These are phyloP conservation scores for Tricholauxania praeusta DNA, from an alignment of 2,888 invertebrate species.

Conservation along the genomic window DNA sequence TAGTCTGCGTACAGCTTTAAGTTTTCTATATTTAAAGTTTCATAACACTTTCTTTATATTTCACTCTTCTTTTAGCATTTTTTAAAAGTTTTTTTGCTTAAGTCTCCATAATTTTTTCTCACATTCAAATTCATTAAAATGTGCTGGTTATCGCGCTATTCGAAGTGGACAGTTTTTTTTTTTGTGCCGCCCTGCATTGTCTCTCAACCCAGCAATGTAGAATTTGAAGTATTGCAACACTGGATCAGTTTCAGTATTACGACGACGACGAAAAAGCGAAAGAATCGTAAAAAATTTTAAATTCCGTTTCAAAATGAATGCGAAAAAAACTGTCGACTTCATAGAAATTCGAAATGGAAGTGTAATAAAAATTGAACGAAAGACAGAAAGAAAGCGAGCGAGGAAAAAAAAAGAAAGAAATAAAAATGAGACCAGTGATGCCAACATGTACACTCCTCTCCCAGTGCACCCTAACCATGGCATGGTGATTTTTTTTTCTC, in stretches of 20 bases:
- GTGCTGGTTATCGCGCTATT: slow-evolving; percentile 16
- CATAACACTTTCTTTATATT: too few relatives aligned
- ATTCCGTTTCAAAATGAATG: slow-evolving; percentile 8
- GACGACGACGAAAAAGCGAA: too few relatives aligned
- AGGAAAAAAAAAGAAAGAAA: background rate
- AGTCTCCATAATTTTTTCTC: background rate
- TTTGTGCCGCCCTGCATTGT: background rate
- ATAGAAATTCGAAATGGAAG: slow-evolving; percentile 34
- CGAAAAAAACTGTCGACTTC: slow-evolving; percentile 19
- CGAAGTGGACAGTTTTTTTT: background rate
- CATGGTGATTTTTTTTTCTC: background rate
- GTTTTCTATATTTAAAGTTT: too few relatives aligned
- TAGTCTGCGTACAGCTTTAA: too few relatives aligned
- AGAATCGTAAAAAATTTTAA: slow-evolving; percentile 5
- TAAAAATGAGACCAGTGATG: slow-evolving; percentile 14
- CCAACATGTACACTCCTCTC: slow-evolving; percentile 5
- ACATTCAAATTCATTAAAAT: slow-evolving; percentile 23
- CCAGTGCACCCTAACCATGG: background rate
- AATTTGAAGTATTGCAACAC: slow-evolving; percentile 7
- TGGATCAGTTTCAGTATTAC: background rate
- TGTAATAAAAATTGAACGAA: slow-evolving; percentile 35
- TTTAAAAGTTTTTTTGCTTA: background rate
- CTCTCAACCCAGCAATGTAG: background rate
- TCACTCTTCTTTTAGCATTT: too few relatives aligned
- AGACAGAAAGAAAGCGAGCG: background rate